Base-by-base conservation (phyloP, 1,140 invertebrate species). In the Chelonus insularis region DNA sequence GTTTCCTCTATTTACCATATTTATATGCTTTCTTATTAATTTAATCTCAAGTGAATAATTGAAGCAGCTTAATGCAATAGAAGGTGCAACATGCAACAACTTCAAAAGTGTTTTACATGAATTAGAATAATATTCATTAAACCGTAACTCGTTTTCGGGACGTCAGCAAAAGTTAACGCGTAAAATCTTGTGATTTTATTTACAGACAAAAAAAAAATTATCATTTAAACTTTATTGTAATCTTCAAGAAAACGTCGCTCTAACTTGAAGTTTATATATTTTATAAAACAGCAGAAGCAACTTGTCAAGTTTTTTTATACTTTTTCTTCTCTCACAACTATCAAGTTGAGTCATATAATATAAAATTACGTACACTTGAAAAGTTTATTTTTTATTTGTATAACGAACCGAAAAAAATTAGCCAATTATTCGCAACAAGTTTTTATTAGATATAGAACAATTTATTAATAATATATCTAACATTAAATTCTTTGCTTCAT, bases 81-180 rank as follows among this genome's bases (percentile, higher is more conserved):
- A 52, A 32, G 4, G 8, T 12, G n/a, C n/a, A 25, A 52, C 14
- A 21, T 14, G 29, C 4, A 21, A 34, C 50, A 25, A 29, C 29
- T 52, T 32, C 14, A 12, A 16, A 52, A 43, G 9, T 45, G 12
- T 43, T 47, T 57, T 47, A 16, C 55, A 57, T 57, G 20, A 57
- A 57, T 57, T 57, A 57, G 20, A 43, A 47, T 43, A 57, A 29
- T 47, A 57, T 57, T 57, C 55, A 57, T 57, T 57, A 57, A 57
- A 29, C 4, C 12, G 39, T 36, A 25, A 32, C 9, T 43, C 9
- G 39, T 32, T 32, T 43, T 29, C n/a, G 12, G 6, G 7, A 45
- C 16, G 55, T 43, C 55, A 57, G 32, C 50, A 52, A 23, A 36
- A 14, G 23, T 57, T 32, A 57, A 4, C n/a, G 25, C n/a, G 4